Evolutionary conservation across 1,140 invertebrate genomes (phyloP).

Genomic region (Heliconius hermathena): DNA sequence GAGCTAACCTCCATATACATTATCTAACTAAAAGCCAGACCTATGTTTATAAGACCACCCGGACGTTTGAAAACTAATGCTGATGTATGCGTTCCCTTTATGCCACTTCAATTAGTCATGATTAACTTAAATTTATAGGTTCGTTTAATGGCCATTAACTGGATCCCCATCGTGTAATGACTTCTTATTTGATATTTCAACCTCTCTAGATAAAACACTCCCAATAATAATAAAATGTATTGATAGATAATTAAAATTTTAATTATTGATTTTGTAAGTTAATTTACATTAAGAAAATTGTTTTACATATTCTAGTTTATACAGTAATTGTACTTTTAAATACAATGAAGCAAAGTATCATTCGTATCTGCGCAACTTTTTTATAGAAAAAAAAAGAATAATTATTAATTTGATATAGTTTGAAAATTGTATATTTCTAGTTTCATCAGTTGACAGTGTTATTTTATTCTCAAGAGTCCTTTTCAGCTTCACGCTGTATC

Average conservation of each 20-base stretch:
- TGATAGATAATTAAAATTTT: neutral
- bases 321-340: no score
- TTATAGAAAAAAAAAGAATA: no score
- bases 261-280: neutral
- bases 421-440: no score
- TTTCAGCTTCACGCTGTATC: no score
- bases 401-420: no score
- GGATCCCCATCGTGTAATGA: constrained; percentile 68
- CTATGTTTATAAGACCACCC: constrained; percentile 59
- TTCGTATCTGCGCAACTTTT: no score
- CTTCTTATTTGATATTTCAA: constrained; percentile 65
- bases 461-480: no score
- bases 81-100: constrained; percentile 56
- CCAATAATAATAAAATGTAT: constrained; percentile 29
- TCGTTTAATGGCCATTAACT: constrained; percentile 76
- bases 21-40: constrained; percentile 58
- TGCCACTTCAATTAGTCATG: constrained; percentile 76
- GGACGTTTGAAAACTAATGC: constrained; percentile 52
- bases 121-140: constrained; percentile 78
- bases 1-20: constrained; percentile 52
- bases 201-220: constrained; percentile 70
- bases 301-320: neutral
- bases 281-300: neutral
- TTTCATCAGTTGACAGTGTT: no score
- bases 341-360: no score